Conservation (phyloP, 2,888 invertebrate species). For the Hydriomena furcata region DNA sequence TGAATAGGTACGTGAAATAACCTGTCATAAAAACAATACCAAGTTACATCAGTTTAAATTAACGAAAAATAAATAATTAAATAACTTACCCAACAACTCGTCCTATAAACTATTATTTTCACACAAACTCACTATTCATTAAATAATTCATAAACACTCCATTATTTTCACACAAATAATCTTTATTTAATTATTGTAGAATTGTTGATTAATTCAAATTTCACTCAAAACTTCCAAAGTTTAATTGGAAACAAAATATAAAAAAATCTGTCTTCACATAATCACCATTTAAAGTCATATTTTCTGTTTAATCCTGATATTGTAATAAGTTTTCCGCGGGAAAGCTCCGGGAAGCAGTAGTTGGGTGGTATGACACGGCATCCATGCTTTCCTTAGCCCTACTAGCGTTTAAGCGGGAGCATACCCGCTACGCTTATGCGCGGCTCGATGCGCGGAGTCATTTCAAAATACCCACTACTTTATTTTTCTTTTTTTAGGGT, state of each 20-base stretch:
- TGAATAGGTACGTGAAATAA: no score
- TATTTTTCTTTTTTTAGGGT: no score
- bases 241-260: constrained; percentile 2
- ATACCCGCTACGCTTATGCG: constrained; percentile 62
- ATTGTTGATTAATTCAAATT: not conserved
- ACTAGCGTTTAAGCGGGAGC: constrained; percentile 55
- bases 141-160: constrained; percentile 1
- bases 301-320: constrained; percentile 5
- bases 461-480: no score
- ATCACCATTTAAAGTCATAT: constrained; percentile 15
- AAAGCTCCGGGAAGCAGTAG: constrained; percentile 47
- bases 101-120: not conserved
- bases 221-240: not conserved
- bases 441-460: constrained; percentile 61
- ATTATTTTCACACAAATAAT: not conserved
- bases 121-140: constrained; percentile 1
- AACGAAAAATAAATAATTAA: no score
- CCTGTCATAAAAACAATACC: no score
- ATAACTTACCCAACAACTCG: not conserved
- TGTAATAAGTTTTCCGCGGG: constrained; percentile 67
- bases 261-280: not conserved
- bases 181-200: no score
- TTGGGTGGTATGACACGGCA: constrained; percentile 46
- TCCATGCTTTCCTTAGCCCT: constrained; percentile 59
- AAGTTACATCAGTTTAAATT: no score